Percentiles rank a stretch among this genome's conserved stretches.
Conservation (phyloP, 2,113 vertebrate species). For the Sterrhoptilus dennistouni region DNA sequence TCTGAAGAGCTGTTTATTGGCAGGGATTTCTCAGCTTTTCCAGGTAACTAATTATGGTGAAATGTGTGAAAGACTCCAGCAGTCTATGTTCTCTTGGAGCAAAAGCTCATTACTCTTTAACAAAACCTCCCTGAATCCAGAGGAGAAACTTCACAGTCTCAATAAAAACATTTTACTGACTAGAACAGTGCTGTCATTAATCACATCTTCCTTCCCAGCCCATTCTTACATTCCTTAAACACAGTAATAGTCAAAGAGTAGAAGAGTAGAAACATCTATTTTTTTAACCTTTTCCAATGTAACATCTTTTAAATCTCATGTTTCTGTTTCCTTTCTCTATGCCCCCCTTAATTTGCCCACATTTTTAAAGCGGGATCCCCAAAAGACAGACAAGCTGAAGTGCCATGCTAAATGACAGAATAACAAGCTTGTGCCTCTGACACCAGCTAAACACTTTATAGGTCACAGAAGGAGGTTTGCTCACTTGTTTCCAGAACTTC, state of each 20-base stretch:
- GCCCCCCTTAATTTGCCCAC: background rate
- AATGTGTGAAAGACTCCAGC: background rate
- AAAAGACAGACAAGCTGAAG: background rate
- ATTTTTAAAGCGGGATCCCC: background rate
- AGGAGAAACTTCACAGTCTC: background rate
- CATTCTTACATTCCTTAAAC: background rate
- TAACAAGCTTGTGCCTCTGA: background rate
- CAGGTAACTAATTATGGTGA: background rate
- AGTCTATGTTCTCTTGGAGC: background rate
- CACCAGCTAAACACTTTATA: background rate
- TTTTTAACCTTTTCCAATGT: background rate
- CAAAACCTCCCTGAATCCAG: background rate
- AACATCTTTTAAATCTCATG: background rate
- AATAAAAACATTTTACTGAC: background rate
- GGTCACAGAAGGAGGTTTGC: background rate
- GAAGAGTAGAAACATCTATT: background rate
- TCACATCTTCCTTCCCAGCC: background rate
- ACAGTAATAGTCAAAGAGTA: background rate
- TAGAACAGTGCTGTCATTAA: background rate
- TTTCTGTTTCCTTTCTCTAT: background rate
- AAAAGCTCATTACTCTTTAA: background rate
- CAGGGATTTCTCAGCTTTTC: background rate
- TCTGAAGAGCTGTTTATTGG: background rate
- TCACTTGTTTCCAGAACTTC: background rate
- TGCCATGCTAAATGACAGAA: background rate